Conservation (phyloP, 1,140 invertebrate genomes). For the Melipona quadrifasciata region DNA sequence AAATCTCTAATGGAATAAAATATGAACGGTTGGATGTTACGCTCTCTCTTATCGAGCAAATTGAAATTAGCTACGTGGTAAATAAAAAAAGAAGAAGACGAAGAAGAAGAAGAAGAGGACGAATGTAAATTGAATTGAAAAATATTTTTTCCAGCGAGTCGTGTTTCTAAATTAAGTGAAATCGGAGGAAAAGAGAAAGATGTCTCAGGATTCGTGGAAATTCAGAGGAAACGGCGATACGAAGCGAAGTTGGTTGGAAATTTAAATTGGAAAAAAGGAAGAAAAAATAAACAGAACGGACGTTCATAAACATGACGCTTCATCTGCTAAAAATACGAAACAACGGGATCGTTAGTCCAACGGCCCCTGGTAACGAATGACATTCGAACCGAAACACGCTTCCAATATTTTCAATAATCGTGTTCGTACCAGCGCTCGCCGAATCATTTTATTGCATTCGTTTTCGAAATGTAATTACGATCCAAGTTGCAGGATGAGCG, state of each 20-base stretch:
- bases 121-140: neutral
- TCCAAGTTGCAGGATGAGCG: neutral
- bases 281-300: neutral
- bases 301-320: neutral
- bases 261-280: neutral
- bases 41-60: neutral
- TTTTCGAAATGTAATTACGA: neutral
- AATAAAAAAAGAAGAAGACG: neutral
- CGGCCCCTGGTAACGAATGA: neutral
- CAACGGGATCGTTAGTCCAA: neutral
- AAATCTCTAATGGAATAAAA: neutral
- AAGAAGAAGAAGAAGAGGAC: neutral
- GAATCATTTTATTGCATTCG: neutral
- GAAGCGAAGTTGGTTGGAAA: neutral
- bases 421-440: too few species aligned
- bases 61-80: neutral
- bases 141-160: neutral
- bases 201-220: neutral
- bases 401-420: conserved; percentile 35
- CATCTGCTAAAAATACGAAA: neutral
- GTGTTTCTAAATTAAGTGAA: neutral
- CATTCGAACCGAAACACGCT: neutral
- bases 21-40: neutral
- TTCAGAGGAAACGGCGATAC: neutral
- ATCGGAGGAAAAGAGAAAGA: neutral